Evolutionary conservation across 2,113 vertebrate genomes (phyloP).

Genomic region (Cercocebus atys): DNA sequence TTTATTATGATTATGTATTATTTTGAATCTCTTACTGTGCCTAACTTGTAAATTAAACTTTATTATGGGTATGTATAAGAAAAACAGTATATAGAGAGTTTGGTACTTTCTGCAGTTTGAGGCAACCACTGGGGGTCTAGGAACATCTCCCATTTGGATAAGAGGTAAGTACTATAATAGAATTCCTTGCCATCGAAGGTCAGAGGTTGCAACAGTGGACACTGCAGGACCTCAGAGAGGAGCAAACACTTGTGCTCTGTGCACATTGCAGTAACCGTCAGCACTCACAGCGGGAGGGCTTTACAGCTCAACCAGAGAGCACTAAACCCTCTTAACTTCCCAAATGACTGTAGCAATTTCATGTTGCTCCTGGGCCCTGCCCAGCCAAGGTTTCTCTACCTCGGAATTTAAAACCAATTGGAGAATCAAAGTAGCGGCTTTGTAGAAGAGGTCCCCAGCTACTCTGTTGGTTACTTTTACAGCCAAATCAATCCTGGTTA

Average conservation of each 20-base stretch:
- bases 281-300: too few relatives aligned
- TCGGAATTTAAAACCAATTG: not conserved
- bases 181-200: not conserved
- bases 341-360: not conserved
- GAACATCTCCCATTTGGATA: not conserved
- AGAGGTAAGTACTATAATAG: not conserved
- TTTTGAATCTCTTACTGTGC: not conserved
- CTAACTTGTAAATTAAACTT: not conserved
- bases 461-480: not conserved
- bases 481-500: not conserved
- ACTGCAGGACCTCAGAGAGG: not conserved
- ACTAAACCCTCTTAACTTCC: not conserved
- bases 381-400: too few relatives aligned
- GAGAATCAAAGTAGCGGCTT: not conserved
- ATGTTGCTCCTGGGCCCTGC: not conserved
- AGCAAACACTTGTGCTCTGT: not conserved
- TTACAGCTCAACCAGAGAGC: not conserved
- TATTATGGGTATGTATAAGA: not conserved
- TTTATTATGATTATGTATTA: not conserved
- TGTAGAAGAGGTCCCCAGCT: too few relatives aligned
- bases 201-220: too few relatives aligned
- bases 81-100: not conserved
- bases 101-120: not conserved
- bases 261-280: accelerated
- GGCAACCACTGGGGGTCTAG: too few relatives aligned